phyloP scores from a whole-genome alignment of 2,113 vertebrate genomes.

The Anhinga rufa region DNA sequence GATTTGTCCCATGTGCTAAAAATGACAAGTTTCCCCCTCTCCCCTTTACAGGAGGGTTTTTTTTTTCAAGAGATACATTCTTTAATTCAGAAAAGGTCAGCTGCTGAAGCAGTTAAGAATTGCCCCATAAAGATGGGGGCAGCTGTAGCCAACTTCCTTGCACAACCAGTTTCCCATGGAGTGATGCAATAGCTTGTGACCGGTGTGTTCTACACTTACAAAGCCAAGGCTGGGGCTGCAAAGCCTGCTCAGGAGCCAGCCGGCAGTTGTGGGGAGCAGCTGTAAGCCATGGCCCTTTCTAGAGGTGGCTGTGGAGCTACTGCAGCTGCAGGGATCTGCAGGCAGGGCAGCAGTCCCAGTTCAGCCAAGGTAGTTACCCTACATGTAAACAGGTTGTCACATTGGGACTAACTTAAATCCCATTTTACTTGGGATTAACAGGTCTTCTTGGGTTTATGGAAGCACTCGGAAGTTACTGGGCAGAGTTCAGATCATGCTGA shows the following conservation, averaged over 20 bases:
- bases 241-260: no score
- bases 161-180: background rate
- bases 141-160: background rate
- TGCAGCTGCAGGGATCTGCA: accelerated
- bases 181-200: constrained; percentile 39
- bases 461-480: background rate
- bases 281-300: background rate
- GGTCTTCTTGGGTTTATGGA: background rate
- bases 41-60: background rate
- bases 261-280: background rate
- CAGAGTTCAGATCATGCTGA: background rate
- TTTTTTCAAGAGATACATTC: background rate
- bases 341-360: background rate
- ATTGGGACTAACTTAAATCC: background rate
- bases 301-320: background rate
- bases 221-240: no score
- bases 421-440: background rate
- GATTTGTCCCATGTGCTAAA: background rate
- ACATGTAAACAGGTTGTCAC: background rate
- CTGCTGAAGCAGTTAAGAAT: background rate
- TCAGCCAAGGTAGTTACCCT: background rate
- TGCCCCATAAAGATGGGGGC: background rate
- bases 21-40: background rate
- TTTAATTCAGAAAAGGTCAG: background rate
- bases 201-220: background rate